Evolutionary conservation across 2,888 invertebrate genomes (phyloP).

Genomic region (Pollenia labialis): DNA sequence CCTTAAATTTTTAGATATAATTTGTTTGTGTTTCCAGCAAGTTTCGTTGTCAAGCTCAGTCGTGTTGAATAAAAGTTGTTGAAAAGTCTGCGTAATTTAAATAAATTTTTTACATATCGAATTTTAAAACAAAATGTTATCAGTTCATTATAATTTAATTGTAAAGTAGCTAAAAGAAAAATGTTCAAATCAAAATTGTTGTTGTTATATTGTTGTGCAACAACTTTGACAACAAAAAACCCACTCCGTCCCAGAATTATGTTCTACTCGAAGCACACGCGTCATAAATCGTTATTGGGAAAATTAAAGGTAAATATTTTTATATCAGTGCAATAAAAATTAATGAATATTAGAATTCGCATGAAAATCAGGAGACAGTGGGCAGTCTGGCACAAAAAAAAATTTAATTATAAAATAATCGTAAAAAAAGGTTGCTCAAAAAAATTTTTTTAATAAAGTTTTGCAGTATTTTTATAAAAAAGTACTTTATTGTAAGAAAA

Average conservation of each 20-base stretch:
- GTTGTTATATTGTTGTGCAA: slow-evolving; percentile 27
- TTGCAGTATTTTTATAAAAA: too few species aligned
- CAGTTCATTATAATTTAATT: not conserved
- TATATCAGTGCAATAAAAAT: not conserved
- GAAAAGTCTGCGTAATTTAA: not conserved
- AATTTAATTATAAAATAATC: too few species aligned
- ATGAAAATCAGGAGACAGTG: not conserved
- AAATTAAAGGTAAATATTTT: slow-evolving; percentile 74
- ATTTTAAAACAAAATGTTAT: not conserved
- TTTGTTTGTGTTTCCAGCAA: not conserved
- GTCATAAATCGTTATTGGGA: slow-evolving; percentile 60
- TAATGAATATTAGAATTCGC: not conserved
- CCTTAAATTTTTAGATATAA: not conserved
- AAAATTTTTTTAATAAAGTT: too few species aligned
- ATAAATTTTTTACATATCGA: not conserved
- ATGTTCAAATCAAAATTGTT: slow-evolving; percentile 56
- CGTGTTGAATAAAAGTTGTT: not conserved
- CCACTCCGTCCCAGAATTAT: slow-evolving; percentile 31
- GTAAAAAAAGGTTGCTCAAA: too few species aligned
- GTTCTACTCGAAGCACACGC: slow-evolving; percentile 64
- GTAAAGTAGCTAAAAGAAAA: slow-evolving; percentile 1
- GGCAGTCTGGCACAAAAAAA: too few species aligned
- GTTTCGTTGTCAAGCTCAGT: slow-evolving; percentile 22
- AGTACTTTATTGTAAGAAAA: too few species aligned
- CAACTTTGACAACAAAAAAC: slow-evolving; percentile 18